phyloP scores from a whole-genome alignment of 2,888 invertebrate genomes.

The Norana najaformis region DNA sequence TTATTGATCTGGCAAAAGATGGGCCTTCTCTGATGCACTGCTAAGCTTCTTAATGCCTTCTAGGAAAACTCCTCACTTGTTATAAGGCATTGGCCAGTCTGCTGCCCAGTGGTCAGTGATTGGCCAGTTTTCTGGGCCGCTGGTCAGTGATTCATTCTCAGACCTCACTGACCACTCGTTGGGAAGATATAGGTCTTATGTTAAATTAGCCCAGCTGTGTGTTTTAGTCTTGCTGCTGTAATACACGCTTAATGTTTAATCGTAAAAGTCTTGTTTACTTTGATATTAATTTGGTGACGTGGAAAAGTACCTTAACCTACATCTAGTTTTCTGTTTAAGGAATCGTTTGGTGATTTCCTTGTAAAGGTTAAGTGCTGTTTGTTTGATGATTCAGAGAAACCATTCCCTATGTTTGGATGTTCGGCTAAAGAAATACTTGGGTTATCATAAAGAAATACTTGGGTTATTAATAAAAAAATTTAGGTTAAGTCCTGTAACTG shows the following conservation, averaged over 20 bases:
- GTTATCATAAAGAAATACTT: too few relatives aligned
- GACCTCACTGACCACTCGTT: neutral
- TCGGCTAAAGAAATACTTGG: too few relatives aligned
- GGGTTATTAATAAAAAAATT: too few relatives aligned
- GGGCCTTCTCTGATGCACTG: neutral
- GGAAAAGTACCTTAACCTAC: neutral
- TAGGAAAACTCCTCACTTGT: neutral
- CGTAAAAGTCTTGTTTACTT: neutral
- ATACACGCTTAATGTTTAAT: neutral
- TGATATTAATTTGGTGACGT: neutral
- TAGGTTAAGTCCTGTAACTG: too few relatives aligned
- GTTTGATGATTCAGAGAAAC: neutral
- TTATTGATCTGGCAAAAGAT: slow-evolving; percentile 3
- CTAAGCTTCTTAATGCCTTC: neutral
- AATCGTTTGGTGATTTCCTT: neutral
- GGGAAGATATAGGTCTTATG: neutral
- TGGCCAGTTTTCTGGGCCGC: neutral
- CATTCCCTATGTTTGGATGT: too few relatives aligned
- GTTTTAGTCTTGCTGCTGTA: too few relatives aligned
- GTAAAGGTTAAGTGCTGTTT: neutral
- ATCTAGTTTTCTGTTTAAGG: neutral
- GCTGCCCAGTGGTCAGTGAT: neutral
- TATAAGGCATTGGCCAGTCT: neutral
- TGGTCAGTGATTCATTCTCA: slow-evolving; percentile 1
- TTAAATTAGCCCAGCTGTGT: neutral